phyloP scores from a whole-genome alignment of 2,888 invertebrate species.

The Nomada hirtipes region DNA sequence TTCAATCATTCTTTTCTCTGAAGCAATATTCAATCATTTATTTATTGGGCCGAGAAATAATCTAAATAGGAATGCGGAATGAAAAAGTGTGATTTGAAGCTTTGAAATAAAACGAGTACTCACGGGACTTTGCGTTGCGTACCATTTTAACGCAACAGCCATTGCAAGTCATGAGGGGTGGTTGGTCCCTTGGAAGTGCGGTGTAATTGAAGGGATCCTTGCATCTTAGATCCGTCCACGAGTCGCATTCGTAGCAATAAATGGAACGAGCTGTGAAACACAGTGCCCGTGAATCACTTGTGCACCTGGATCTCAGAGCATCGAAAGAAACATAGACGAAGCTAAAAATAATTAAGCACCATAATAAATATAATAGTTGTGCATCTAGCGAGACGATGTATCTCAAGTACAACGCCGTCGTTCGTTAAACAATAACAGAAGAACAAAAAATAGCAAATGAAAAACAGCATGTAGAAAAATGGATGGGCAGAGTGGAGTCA shows the following conservation, averaged over 20 bases:
- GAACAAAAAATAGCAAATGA: background rate
- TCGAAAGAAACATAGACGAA: background rate
- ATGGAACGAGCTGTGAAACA: slow-evolving; percentile 91
- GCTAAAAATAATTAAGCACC: background rate
- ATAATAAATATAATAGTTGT: background rate
- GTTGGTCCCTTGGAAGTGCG: slow-evolving; percentile 93
- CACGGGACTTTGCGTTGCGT: slow-evolving; percentile 94
- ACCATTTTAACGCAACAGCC: slow-evolving; percentile 99
- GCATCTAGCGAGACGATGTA: background rate
- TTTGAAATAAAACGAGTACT: slow-evolving; percentile 84
- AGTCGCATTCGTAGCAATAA: slow-evolving; percentile 97
- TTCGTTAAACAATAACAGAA: background rate
- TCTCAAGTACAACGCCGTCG: background rate
- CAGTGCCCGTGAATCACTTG: slow-evolving; percentile 3
- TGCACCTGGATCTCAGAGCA: too few species aligned
- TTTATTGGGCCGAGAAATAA: background rate
- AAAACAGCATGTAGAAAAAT: background rate
- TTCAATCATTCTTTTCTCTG: too few species aligned
- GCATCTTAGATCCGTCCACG: slow-evolving; percentile 95
- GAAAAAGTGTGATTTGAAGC: background rate
- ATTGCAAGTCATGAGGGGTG: slow-evolving; percentile 94
- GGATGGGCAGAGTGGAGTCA: background rate
- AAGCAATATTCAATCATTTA: too few species aligned
- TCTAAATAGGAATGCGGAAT: background rate
- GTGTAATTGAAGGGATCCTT: slow-evolving; percentile 98